A percentile compares a stretch with the other conserved stretches of the same genome.
Conservation (phyloP, 2,113 vertebrate genomes). For the Bettongia penicillata region DNA sequence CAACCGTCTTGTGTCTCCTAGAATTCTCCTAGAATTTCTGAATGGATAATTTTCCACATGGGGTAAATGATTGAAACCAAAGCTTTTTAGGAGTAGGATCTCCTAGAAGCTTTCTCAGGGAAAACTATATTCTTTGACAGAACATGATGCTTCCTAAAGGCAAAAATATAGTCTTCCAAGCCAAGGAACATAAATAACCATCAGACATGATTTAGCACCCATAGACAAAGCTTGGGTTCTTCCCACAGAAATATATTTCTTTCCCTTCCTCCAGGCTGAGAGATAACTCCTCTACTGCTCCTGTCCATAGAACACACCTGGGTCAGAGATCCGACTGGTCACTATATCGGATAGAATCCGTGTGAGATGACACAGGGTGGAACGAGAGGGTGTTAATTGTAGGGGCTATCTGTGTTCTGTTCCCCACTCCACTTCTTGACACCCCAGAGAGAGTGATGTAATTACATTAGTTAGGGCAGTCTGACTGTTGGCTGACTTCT, state of each 20-base stretch:
- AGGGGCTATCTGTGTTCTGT: constrained; percentile 9
- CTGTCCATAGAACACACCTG: background rate
- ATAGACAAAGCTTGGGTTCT: constrained; percentile 14
- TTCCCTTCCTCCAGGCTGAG: background rate
- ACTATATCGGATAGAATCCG: background rate
- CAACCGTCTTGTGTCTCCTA: background rate
- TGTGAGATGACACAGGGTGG: background rate
- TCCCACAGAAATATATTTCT: constrained; percentile 5
- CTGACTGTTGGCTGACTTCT: constrained; percentile 26
- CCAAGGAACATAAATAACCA: constrained; percentile 37
- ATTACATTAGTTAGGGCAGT: constrained; percentile 10
- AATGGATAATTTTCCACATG: constrained; percentile 10
- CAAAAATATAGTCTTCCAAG: constrained; percentile 53
- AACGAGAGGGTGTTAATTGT: constrained; percentile 18
- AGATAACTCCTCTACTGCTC: background rate
- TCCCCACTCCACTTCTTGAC: constrained; percentile 4
- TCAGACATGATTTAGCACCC: constrained; percentile 52
- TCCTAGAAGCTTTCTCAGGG: constrained; percentile 33
- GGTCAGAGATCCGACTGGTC: background rate
- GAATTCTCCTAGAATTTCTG: constrained; percentile 41
- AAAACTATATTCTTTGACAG: constrained; percentile 27
- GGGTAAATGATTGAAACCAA: constrained; percentile 27
- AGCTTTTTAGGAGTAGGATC: constrained; percentile 43
- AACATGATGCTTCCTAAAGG: constrained; percentile 55
- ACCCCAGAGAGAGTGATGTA: background rate